phyloP scores from a whole-genome alignment of 92 coral and sea anemone genomes.

The Zoanthus sansibaricus region DNA sequence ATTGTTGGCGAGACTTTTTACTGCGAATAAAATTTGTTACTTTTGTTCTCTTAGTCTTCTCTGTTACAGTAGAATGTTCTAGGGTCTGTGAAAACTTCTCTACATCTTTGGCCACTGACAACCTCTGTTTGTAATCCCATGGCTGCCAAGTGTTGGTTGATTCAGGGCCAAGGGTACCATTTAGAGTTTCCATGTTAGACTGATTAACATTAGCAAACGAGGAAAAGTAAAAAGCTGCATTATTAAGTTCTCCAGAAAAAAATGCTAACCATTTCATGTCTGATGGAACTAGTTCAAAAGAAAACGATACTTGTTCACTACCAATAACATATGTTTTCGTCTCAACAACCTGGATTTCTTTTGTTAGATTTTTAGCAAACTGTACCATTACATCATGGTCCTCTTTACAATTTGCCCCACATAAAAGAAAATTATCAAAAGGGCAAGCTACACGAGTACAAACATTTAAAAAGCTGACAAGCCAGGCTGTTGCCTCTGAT shows the following conservation, averaged over 20 bases:
- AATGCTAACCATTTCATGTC: conserved; percentile 81
- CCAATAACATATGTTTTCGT: conserved; percentile 60
- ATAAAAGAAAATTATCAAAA: conserved; percentile 45
- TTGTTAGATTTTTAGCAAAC: conserved; percentile 31
- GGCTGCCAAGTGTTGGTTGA: conserved; percentile 69
- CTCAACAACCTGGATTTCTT: conserved; percentile 56
- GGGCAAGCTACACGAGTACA: conserved; percentile 41
- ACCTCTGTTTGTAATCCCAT: conserved; percentile 73
- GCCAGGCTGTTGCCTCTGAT: conserved; percentile 53
- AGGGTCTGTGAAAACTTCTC: conserved; percentile 19
- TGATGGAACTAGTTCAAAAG: conserved; percentile 76
- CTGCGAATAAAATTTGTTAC: conserved; percentile 61
- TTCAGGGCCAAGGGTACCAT: conserved; percentile 66
- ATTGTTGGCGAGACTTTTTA: conserved; percentile 3
- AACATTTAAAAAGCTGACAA: conserved; percentile 55
- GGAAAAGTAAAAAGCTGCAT: conserved; percentile 45
- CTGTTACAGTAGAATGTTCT: conserved; percentile 28
- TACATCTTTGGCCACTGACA: conserved; percentile 66
- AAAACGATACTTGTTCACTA: conserved; percentile 38
- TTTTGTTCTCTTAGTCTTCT: conserved; percentile 53
- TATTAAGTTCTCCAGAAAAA: conserved; percentile 72
- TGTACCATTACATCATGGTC: conserved; percentile 49
- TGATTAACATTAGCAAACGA: conserved; percentile 80
- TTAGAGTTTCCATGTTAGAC: conserved; percentile 59
- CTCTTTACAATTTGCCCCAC: conserved; percentile 48